These are phyloP conservation scores for Xestia rhomboidea DNA, from an alignment of 2,888 invertebrate genomes.

Conservation along the genomic window DNA sequence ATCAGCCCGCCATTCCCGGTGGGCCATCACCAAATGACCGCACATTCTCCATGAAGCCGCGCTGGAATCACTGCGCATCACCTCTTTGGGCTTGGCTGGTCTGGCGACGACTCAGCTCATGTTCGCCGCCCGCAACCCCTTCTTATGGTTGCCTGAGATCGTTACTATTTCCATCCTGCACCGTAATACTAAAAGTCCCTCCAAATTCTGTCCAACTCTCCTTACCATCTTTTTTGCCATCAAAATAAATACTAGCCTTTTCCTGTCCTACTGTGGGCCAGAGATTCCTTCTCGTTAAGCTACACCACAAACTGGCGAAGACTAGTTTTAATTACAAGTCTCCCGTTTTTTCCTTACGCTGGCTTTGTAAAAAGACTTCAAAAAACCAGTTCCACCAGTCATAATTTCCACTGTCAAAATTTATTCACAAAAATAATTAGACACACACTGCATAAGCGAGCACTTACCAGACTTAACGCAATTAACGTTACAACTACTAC, in stretches of 20 bases:
- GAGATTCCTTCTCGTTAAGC: background rate
- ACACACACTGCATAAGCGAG: constrained; percentile 11
- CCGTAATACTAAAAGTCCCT: background rate
- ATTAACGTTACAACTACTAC: constrained; percentile 45
- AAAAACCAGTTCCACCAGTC: background rate
- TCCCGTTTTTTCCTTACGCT: background rate
- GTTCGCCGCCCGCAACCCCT: too few species aligned
- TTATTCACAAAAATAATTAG: background rate
- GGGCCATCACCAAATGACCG: too few species aligned
- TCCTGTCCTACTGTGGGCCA: rapidly evolving
- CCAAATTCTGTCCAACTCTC: background rate
- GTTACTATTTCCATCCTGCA: background rate
- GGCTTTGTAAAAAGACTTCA: background rate
- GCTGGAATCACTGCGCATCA: too few species aligned
- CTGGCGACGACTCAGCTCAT: too few species aligned
- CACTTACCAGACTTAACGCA: constrained; percentile 50
- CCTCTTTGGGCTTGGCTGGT: too few species aligned
- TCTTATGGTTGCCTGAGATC: too few species aligned
- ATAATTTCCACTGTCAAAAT: background rate
- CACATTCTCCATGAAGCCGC: too few species aligned
- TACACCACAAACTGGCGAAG: background rate
- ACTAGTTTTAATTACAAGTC: background rate
- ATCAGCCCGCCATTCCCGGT: too few species aligned
- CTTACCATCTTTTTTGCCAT: background rate
- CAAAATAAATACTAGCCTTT: background rate